Evolutionary conservation across 1,140 invertebrate species (phyloP), one percentile per base, ranked within the genome.

Genomic region (Campoletis sonorensis): DNA sequence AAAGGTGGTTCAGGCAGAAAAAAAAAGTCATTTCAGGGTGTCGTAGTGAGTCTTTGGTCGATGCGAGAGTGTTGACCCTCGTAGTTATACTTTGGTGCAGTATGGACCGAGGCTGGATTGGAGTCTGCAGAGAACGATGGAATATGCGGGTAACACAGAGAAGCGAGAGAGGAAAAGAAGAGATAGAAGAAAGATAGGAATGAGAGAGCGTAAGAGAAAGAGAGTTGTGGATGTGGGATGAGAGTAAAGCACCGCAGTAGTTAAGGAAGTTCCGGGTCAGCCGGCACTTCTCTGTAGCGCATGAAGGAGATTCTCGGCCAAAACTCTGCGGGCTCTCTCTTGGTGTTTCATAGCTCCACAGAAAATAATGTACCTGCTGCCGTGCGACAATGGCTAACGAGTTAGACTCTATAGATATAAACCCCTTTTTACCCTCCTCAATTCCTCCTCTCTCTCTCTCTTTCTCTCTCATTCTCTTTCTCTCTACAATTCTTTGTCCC

Each of bases 221-320:
- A 70, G 26, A 70, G 26, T 30, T 15, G 13, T 27, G 18, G 15
- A 33, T 30, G 26, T 30, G 67, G 67, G 27, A 45, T n/a, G 40
- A 77, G 58, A 30, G 5, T 54, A 33, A 77, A 81, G 71, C 73
- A 33, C 73, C 61, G 64, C 73, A 78, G 73, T 81, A 81, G 80
- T 81, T 81, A 70, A 67, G 73, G 79, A 81, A 81, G 73, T 81
- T 81, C 80, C 61, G 80, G 80, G 80, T 81, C 80, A 81, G 80
- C 73, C 73, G 73, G 51, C 45, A 64, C 58, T 67, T 64, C 30
- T 45, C 58, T 67, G n/a, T 27, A 27, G 61, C 76, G 45, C 45
- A 75, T 23, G 45, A 18, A 67, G 54, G 58, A 78, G 58, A 26
- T 27, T 33, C 27, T 70, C 67, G 30, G 67, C 67, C 67, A 70